These are phyloP conservation scores for Epinephelus fuscoguttatus DNA, from an alignment of 2,113 vertebrate species.

Conservation along the genomic window DNA sequence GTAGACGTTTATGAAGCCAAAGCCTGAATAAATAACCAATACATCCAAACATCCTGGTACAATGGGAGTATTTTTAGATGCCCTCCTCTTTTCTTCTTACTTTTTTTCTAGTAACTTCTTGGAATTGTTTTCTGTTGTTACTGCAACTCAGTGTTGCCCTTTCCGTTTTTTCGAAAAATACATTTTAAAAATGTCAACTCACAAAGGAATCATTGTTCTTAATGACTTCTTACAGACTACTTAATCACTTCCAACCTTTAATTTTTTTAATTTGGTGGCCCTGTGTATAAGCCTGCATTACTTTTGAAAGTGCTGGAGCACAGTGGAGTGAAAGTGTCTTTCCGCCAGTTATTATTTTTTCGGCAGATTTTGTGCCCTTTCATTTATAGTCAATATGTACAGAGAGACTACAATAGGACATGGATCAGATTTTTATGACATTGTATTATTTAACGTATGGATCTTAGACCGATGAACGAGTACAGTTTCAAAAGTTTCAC, in stretches of 20 bases:
- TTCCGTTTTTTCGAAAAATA: not conserved
- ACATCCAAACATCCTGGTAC: not conserved
- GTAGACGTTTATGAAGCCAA: not conserved
- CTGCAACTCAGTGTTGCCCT: not conserved
- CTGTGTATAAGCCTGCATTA: not conserved
- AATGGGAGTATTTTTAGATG: not conserved
- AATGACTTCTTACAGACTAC: not conserved
- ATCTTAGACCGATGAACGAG: too few relatives aligned
- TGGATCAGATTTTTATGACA: too few relatives aligned
- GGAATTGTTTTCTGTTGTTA: not conserved
- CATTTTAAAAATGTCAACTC: too few relatives aligned
- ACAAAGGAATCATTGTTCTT: not conserved
- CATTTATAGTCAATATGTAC: too few relatives aligned
- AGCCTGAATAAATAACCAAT: slow-evolving; percentile 10
- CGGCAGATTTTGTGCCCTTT: too few relatives aligned
- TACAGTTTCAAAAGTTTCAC: too few relatives aligned
- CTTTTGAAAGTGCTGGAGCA: not conserved
- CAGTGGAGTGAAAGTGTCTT: too few relatives aligned
- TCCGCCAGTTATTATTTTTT: too few relatives aligned
- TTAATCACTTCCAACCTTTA: not conserved
- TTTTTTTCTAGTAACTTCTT: not conserved
- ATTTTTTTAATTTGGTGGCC: not conserved
- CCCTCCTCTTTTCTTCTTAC: not conserved
- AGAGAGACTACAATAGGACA: too few relatives aligned
- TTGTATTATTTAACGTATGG: too few relatives aligned